A percentile compares a stretch with the other conserved stretches of the same genome.
These are phyloP conservation scores for Phania funesta DNA, from an alignment of 2,888 invertebrate genomes.

Conservation along the genomic window DNA sequence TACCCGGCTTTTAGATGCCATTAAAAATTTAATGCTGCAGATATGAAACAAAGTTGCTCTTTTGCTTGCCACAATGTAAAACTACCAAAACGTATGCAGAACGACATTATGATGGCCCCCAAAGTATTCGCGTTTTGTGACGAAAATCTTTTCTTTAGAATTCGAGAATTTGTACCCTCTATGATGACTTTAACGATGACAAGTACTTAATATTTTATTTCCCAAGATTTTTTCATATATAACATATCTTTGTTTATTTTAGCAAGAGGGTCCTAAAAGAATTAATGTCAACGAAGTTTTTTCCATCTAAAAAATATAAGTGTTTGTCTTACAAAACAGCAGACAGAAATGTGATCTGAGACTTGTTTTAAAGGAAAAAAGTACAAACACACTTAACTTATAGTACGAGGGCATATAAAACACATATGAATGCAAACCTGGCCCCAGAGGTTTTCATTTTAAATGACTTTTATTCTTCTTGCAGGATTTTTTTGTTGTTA, in stretches of 20 bases:
- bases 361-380: conserved; percentile 1
- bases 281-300: conserved; percentile 61
- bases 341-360: neutral
- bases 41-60: neutral
- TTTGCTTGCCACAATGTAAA: neutral
- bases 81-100: neutral
- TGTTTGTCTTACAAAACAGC: neutral
- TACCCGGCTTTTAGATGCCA: neutral
- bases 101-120: conserved; percentile 23
- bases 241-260: conserved; percentile 24
- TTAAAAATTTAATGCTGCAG: no score
- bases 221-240: neutral
- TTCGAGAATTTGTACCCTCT: conserved; percentile 1
- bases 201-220: conserved; percentile 40
- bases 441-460: conserved; percentile 37
- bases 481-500: neutral
- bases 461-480: conserved; percentile 37
- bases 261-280: conserved; percentile 51
- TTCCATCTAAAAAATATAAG: neutral
- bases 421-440: conserved; percentile 10
- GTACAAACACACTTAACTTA: conserved; percentile 35
- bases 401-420: conserved; percentile 30
- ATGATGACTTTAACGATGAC: conserved; percentile 41
- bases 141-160: neutral
- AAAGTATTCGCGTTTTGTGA: conserved; percentile 7